Evolutionary conservation across 2,888 invertebrate species (phyloP), one percentile per base, ranked within the genome.

Genomic region (Anoncus sp.): DNA sequence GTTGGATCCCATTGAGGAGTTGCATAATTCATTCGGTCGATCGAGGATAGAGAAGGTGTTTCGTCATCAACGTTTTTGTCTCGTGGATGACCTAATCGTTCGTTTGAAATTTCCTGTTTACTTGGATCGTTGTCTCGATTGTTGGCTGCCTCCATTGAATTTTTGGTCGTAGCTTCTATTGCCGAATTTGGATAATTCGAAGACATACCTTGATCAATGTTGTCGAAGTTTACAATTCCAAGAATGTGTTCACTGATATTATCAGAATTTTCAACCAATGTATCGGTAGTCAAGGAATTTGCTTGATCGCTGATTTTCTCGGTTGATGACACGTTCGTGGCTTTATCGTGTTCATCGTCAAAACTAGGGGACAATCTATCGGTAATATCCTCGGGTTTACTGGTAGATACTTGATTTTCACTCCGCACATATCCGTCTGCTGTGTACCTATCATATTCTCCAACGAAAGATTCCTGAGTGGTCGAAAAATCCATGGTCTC

Each of bases 1-100:
- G 75, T 69, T 35, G 75, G 66, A 38, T 75, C 57, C 18, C 51
- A 60, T 16, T 63, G 51, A 3, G 49, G 9, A 49, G 47, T 43
- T n/a, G n/a, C n/a, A 24, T 18, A 53, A 10, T 22, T 57, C 5
- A 62, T 40, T 14, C 16, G 53, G 18, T 53, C 35, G 9, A 14
- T 59, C 10, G 55, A 27, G 9, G 53, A 27, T 38, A 35, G 40
- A 16, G 20, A 24, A 7, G 80, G 57, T 12, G 62, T 67, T 59
- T 62, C 45, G 10, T 27, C 4, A n/a, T 53, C 27, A 9, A 65
- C 10, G 40, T 38, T 47, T 38, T 57, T 47, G 4, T 75, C 31
- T 20, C 7, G n/a, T 9, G 57, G 24, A 6, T 2, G 6, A 14
- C 20, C 35, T 18, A 63, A 24, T 38, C 16, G 22, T 14, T 65